phyloP scores from a whole-genome alignment of 2,888 invertebrate species.

The Clepsis dumicolana region DNA sequence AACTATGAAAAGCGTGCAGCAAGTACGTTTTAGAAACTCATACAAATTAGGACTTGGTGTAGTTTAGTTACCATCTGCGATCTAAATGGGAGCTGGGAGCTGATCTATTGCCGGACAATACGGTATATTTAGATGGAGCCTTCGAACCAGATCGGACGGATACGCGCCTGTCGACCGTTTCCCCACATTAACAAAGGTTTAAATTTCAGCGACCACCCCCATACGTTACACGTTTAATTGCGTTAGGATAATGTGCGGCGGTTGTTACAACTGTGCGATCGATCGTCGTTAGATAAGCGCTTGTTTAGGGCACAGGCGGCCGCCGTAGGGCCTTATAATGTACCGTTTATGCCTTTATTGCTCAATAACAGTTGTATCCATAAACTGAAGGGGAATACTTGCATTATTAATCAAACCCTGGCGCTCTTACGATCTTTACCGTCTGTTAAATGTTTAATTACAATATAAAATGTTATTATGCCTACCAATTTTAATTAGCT shows the following conservation, averaged over 20 bases:
- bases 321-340: slow-evolving; percentile 52
- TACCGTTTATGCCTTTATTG: slow-evolving; percentile 67
- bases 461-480: slow-evolving; percentile 18
- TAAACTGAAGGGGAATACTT: slow-evolving; percentile 56
- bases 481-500: slow-evolving; percentile 25
- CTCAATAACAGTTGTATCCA: slow-evolving; percentile 64
- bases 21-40: not conserved
- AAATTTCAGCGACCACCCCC: slow-evolving; percentile 52
- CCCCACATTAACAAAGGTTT: slow-evolving; percentile 46
- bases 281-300: slow-evolving; percentile 71
- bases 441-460: slow-evolving; percentile 25
- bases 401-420: slow-evolving; percentile 57
- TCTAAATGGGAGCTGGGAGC: slow-evolving; percentile 13
- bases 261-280: slow-evolving; percentile 68
- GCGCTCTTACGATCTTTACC: slow-evolving; percentile 27
- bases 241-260: slow-evolving; percentile 64
- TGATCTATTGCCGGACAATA: slow-evolving; percentile 21
- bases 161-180: slow-evolving; percentile 40
- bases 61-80: slow-evolving; percentile 22
- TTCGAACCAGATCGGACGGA: slow-evolving; percentile 31
- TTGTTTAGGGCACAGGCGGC: slow-evolving; percentile 62
- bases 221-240: slow-evolving; percentile 67
- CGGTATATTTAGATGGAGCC: slow-evolving; percentile 26
- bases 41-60: not conserved
- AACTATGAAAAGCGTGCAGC: not conserved